These are phyloP conservation scores for Serripes groenlandicus DNA, from an alignment of 2,888 invertebrate genomes.

Conservation along the genomic window DNA sequence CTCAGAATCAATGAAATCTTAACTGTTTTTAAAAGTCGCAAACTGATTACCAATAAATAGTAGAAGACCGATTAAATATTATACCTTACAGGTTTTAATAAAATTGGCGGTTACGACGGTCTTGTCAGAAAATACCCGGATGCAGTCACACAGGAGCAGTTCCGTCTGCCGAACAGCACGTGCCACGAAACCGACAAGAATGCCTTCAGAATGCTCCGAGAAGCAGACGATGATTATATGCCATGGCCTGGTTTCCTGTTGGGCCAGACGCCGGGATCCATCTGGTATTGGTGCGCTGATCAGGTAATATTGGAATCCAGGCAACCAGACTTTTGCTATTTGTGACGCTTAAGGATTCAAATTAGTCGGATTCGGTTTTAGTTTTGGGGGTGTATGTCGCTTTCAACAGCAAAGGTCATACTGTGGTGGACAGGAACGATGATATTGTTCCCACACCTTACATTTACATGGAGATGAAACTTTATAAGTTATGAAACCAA, in stretches of 20 bases:
- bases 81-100: conserved; percentile 85
- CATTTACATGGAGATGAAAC: too few species aligned
- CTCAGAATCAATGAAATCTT: too few species aligned
- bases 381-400: too few species aligned
- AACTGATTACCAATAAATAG: too few species aligned
- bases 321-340: background rate
- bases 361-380: background rate
- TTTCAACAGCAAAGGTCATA: too few species aligned
- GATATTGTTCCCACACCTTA: too few species aligned
- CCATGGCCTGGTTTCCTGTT: conserved; percentile 88
- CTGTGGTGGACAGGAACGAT: too few species aligned
- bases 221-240: conserved; percentile 86
- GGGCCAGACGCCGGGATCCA: conserved; percentile 87
- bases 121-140: conserved; percentile 86
- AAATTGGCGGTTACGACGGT: conserved; percentile 86
- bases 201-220: conserved; percentile 87
- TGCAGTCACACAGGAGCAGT: conserved; percentile 81
- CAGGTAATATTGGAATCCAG: conserved; percentile 86
- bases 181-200: conserved; percentile 85
- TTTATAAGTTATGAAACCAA: too few species aligned
- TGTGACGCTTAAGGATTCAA: background rate
- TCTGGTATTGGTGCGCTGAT: conserved; percentile 88
- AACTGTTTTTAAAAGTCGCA: too few species aligned
- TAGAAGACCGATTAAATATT: too few species aligned
- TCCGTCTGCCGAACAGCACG: conserved; percentile 75